Evolutionary conservation across 2,797 vertebrate genomes (phyloP), one percentile per base, ranked within the genome.

Genomic region (Buphagus erythrorhynchus): DNA sequence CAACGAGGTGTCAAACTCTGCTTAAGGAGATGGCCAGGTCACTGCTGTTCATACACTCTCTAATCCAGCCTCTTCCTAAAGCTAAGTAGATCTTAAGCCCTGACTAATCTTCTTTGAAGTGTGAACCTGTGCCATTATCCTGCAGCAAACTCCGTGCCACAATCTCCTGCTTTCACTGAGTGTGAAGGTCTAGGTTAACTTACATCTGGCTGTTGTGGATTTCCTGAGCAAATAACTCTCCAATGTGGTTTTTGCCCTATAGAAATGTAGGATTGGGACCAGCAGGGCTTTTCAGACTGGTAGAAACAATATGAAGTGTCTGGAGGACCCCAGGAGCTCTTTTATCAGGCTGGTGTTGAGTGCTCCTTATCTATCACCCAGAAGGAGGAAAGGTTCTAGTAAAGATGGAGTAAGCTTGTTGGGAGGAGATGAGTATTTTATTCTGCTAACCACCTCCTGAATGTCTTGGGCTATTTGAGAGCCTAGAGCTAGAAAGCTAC

Each of bases 61-160:
- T 96, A 97, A 96, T 96, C 92, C 87, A 81, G 68, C 62, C 69
- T 90, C 86, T 92, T 93, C 54, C 72, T 74, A 68, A 90, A 93
- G 83, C 88, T 82, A 67, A 93, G 78, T 36, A 73, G 76, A 57
- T 77, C 40, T 91, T 96, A 93, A 95, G 73, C 89, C 90, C 76
- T 73, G 55, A 55, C 86, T 95, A 95, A 96, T 95, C 95, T 88
- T 78, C 88, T 95, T 78, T 94, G 76, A 93, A 95, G 93, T 8
- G 15, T 86, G 81, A 93, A 90, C 65, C 45, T 49, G 84, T 87
- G 72, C 73, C 12, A 5, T 93, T 85, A 92, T 86, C 65, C 68
- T 75, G 31, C 75, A 80, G 85, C 46, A 69, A 63, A 74, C 74
- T 74, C 61, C 0, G 2, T 67, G 77, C 46, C 6, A 0, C 31